A percentile compares a stretch with the other conserved stretches of the same genome.
Evolutionary conservation across 2,888 invertebrate genomes (phyloP).

Genomic region (Drosophila kuntzei): DNA sequence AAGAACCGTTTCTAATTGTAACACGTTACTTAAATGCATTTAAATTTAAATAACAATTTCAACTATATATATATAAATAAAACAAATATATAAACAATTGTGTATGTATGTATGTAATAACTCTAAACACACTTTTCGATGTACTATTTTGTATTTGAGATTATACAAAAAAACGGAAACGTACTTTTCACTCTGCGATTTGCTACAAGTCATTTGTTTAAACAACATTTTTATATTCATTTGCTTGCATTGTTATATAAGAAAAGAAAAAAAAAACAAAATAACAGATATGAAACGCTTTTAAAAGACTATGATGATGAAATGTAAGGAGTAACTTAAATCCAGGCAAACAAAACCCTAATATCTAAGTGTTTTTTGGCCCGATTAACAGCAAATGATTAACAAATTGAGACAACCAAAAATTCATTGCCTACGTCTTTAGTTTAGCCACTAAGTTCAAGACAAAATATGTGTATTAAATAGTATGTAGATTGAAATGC

Average conservation of each 20-base stretch:
- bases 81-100: slow-evolving; percentile 34
- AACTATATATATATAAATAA: slow-evolving; percentile 48
- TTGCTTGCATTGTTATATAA: slow-evolving; percentile 60
- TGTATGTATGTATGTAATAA: slow-evolving; percentile 50
- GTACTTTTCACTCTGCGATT: slow-evolving; percentile 50
- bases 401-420: slow-evolving; percentile 25
- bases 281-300: slow-evolving; percentile 49
- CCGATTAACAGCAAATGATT: slow-evolving; percentile 32
- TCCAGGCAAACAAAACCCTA: slow-evolving; percentile 17
- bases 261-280: slow-evolving; percentile 2
- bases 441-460: slow-evolving; percentile 78
- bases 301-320: slow-evolving; percentile 59
- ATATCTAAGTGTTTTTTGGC: slow-evolving; percentile 50
- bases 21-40: slow-evolving; percentile 81
- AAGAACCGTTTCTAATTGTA: slow-evolving; percentile 65
- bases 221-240: slow-evolving; percentile 55
- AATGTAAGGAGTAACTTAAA: slow-evolving; percentile 40
- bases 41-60: slow-evolving; percentile 70
- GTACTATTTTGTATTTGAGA: slow-evolving; percentile 73
- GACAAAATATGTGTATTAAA: slow-evolving; percentile 77
- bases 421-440: slow-evolving; percentile 71
- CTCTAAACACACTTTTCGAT: slow-evolving; percentile 63
- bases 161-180: slow-evolving; percentile 61
- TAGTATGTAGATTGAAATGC: slow-evolving; percentile 67
- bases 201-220: slow-evolving; percentile 64